These are phyloP conservation scores for Suricata suricatta DNA, from an alignment of 2,113 vertebrate species.

Conservation along the genomic window DNA sequence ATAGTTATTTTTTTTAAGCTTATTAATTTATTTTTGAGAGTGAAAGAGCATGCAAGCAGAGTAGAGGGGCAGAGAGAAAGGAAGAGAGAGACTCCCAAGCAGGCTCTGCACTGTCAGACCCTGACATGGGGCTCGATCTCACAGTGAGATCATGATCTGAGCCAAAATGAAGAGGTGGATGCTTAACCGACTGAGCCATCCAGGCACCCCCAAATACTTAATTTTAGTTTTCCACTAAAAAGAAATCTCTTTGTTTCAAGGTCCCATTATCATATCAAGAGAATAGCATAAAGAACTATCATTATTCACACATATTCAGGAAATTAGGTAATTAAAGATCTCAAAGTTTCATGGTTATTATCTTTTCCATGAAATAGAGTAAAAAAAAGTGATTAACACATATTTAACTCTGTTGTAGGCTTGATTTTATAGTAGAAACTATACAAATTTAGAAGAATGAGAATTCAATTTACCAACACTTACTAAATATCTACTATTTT, in stretches of 20 bases:
- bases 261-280: neutral
- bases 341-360: neutral
- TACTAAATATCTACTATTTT: neutral
- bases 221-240: neutral
- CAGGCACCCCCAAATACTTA: neutral
- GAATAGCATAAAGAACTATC: neutral
- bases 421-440: neutral
- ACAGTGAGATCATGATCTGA: too few species aligned
- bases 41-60: too few species aligned
- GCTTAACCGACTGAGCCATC: too few species aligned
- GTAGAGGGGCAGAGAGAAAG: too few species aligned
- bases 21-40: too few species aligned
- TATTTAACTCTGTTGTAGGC: neutral
- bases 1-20: too few species aligned
- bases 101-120: too few species aligned
- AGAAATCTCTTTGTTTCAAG: constrained; percentile 28
- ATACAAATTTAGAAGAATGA: neutral
- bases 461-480: neutral
- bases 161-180: too few species aligned
- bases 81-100: too few species aligned
- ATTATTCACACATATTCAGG: neutral
- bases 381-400: constrained; percentile 7
- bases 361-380: neutral
- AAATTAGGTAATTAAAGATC: constrained; percentile 7
- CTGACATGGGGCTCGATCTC: too few species aligned